These are phyloP conservation scores for Neotragus moschatus DNA, from an alignment of 2,113 vertebrate species.

Conservation along the genomic window DNA sequence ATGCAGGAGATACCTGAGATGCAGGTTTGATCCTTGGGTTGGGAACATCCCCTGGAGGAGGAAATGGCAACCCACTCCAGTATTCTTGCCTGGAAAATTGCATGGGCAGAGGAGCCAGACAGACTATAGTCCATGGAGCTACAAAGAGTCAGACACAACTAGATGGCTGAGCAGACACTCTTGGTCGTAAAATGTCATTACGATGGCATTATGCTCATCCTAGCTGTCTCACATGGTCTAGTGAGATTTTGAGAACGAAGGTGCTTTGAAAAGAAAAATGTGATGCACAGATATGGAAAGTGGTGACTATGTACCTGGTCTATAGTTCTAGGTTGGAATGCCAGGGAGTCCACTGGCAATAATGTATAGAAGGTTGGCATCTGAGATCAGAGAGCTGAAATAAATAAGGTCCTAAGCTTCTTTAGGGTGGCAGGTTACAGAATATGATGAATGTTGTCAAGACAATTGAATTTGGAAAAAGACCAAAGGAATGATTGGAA, in stretches of 20 bases:
- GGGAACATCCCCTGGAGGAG: not conserved
- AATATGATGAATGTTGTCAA: conserved; percentile 63
- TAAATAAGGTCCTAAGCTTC: conserved; percentile 47
- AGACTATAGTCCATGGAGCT: not conserved
- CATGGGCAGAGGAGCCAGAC: not conserved
- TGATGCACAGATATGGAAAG: not conserved
- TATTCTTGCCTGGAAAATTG: not conserved
- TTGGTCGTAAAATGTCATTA: not conserved
- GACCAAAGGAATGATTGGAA: conserved; percentile 47
- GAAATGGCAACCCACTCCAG: not conserved
- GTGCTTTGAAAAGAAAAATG: conserved; percentile 17
- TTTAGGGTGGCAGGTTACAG: conserved; percentile 40
- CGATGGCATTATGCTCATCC: not conserved
- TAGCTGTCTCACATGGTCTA: not conserved
- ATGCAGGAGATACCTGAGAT: not conserved
- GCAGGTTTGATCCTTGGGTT: not conserved
- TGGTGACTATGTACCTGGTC: not conserved
- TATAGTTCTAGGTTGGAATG: not conserved
- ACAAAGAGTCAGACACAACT: not conserved
- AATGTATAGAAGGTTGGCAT: conserved; percentile 13
- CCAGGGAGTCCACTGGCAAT: not conserved
- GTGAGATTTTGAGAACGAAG: not conserved
- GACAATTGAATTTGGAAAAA: conserved; percentile 64
- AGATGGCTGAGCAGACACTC: not conserved
- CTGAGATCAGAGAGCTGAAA: conserved; percentile 45